Conservation (phyloP, 1,140 invertebrate species). For the Pseudachorutes palmiensis region DNA sequence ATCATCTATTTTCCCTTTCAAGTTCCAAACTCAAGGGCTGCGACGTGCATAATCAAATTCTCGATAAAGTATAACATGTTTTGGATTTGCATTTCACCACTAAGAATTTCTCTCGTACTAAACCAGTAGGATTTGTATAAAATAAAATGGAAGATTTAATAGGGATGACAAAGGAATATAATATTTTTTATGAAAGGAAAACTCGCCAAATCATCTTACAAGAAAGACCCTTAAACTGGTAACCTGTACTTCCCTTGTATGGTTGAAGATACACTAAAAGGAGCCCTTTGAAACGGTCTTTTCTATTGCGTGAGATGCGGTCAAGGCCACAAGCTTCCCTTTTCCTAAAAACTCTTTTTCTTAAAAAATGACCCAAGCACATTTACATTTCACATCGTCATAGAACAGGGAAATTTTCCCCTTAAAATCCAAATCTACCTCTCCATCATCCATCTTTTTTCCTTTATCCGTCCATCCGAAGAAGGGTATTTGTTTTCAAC, state of each 20-base stretch:
- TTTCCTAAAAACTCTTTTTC: conserved; percentile 17
- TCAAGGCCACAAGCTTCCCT: conserved; percentile 27
- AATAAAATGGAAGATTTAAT: too few relatives aligned
- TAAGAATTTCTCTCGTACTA: too few relatives aligned
- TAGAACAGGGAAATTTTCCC: conserved; percentile 18
- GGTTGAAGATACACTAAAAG: background rate
- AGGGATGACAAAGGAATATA: too few relatives aligned
- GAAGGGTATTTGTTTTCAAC: conserved; percentile 34
- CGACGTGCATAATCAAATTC: too few relatives aligned
- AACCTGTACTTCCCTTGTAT: too few relatives aligned
- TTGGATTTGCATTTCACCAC: too few relatives aligned
- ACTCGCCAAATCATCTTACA: conserved; percentile 37
- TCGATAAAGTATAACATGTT: too few relatives aligned
- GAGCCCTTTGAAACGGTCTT: conserved; percentile 28
- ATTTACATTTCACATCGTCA: conserved; percentile 15
- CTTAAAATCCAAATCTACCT: conserved; percentile 14
- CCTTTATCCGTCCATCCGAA: background rate
- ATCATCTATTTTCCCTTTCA: conserved; percentile 2
- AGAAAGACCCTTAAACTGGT: too few relatives aligned
- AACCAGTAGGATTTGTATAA: too few relatives aligned
- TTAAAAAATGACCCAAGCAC: conserved; percentile 7
- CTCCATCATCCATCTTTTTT: conserved; percentile 21
- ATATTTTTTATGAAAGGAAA: too few relatives aligned
- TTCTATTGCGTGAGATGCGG: conserved; percentile 36
- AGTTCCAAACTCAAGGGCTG: conserved; percentile 1